These are phyloP conservation scores for Phaethon lepturus DNA, from an alignment of 2,113 vertebrate genomes.

Conservation along the genomic window DNA sequence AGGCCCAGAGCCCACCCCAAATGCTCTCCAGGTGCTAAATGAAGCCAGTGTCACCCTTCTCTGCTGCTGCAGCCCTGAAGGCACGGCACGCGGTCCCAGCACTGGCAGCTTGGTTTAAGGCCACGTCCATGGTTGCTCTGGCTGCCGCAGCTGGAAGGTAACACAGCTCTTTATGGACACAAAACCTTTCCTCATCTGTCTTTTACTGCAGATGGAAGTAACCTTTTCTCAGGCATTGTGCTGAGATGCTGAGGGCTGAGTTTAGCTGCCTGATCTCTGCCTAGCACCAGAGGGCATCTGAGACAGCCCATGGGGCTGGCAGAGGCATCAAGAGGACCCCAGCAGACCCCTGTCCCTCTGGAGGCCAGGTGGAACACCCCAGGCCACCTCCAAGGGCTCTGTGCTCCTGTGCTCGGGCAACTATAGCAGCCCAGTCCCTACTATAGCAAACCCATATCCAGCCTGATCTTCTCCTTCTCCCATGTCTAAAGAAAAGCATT, in stretches of 20 bases:
- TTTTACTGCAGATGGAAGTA: not conserved
- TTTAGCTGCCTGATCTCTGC: not conserved
- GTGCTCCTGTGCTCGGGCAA: not conserved
- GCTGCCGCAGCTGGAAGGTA: not conserved
- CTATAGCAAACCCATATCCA: not conserved
- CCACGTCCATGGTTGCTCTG: rapidly evolving
- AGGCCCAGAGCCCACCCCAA: not conserved
- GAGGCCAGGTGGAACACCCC: not conserved
- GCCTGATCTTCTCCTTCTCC: not conserved
- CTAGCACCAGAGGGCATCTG: not conserved
- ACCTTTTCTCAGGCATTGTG: not conserved
- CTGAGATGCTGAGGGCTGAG: not conserved
- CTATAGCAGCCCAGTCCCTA: not conserved
- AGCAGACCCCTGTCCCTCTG: not conserved
- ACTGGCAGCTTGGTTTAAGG: not conserved
- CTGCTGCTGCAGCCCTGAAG: not conserved
- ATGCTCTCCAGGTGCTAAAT: not conserved
- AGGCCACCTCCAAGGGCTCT: not conserved
- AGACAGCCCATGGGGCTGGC: not conserved
- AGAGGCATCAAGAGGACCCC: not conserved
- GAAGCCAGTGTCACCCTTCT: not conserved
- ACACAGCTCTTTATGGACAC: rapidly evolving
- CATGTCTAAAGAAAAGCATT: not conserved
- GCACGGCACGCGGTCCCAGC: not conserved
- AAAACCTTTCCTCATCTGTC: not conserved